Percentiles rank a stretch among this genome's conserved stretches.
These are phyloP conservation scores for Holacanthella duospinosa DNA, from an alignment of 2,888 invertebrate species.

Conservation along the genomic window DNA sequence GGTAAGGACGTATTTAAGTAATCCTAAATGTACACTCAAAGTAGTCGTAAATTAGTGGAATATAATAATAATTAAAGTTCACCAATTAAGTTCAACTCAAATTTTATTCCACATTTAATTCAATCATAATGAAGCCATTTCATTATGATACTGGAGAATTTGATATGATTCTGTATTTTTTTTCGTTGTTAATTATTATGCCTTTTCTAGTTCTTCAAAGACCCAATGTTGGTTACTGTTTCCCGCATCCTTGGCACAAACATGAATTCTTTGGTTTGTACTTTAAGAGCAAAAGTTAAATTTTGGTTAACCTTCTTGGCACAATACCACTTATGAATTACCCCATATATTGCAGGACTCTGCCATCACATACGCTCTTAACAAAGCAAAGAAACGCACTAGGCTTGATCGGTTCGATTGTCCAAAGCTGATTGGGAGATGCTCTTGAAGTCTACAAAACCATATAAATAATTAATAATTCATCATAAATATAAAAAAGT, in stretches of 20 bases:
- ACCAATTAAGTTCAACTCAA: too few relatives aligned
- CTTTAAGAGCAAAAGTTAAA: neutral
- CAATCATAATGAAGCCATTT: too few relatives aligned
- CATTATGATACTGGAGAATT: too few relatives aligned
- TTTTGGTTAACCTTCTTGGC: neutral
- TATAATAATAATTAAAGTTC: too few relatives aligned
- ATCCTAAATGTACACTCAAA: too few relatives aligned
- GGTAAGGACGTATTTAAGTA: too few relatives aligned
- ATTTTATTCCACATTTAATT: too few relatives aligned
- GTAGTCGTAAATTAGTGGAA: too few relatives aligned
- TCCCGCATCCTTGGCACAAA: neutral
- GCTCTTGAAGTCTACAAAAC: neutral
- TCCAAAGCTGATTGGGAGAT: neutral
- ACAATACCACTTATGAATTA: neutral
- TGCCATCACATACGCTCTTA: neutral
- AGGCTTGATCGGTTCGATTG: neutral
- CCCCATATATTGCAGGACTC: neutral
- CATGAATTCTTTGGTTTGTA: neutral
- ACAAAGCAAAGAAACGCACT: neutral
- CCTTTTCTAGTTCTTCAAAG: neutral
- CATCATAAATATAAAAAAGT: neutral
- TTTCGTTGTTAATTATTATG: too few relatives aligned
- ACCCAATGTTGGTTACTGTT: neutral
- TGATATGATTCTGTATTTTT: too few relatives aligned
- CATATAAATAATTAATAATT: neutral